phyloP scores from a whole-genome alignment of 2,797 vertebrate genomes.

The Cottoperca gobio region DNA sequence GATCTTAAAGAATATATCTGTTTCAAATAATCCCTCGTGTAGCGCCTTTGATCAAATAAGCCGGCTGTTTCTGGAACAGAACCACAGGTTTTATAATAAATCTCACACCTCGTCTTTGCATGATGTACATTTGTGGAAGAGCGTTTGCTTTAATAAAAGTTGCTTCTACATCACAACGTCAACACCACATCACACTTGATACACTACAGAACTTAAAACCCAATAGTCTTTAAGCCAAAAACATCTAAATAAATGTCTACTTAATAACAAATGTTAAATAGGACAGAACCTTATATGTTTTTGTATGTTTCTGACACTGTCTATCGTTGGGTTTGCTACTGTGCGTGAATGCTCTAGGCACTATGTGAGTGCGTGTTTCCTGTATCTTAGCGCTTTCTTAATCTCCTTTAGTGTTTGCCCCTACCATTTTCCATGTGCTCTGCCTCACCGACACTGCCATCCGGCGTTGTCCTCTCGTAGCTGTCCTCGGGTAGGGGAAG shows the following conservation, averaged over 20 bases:
- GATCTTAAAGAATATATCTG: slow-evolving; percentile 53
- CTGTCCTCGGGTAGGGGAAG: slow-evolving; percentile 99
- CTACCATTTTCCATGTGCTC: slow-evolving; percentile 99
- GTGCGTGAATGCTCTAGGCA: slow-evolving; percentile 39
- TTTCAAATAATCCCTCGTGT: slow-evolving; percentile 46
- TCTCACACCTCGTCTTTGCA: slow-evolving; percentile 41
- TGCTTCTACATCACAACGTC: slow-evolving; percentile 11
- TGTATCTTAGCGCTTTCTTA: slow-evolving; percentile 75
- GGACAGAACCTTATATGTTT: slow-evolving; percentile 27
- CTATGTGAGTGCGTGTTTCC: slow-evolving; percentile 73
- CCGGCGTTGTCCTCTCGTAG: slow-evolving; percentile 99
- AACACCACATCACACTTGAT: slow-evolving; percentile 23
- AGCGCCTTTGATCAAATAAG: slow-evolving; percentile 65
- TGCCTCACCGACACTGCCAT: slow-evolving; percentile 99
- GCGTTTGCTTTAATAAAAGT: slow-evolving; percentile 40
- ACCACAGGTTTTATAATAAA: slow-evolving; percentile 40
- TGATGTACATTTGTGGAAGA: slow-evolving; percentile 23
- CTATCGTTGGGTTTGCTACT: slow-evolving; percentile 26
- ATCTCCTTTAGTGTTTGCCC: slow-evolving; percentile 93
- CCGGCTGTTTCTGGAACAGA: slow-evolving; percentile 55
- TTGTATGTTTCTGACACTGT: slow-evolving; percentile 53
- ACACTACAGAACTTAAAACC: neutral
- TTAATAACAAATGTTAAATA: slow-evolving; percentile 4
- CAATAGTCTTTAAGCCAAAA: neutral
- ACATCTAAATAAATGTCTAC: neutral